Evolutionary conservation across 2,113 vertebrate genomes (phyloP).

Genomic region (Delphinapterus leucas): DNA sequence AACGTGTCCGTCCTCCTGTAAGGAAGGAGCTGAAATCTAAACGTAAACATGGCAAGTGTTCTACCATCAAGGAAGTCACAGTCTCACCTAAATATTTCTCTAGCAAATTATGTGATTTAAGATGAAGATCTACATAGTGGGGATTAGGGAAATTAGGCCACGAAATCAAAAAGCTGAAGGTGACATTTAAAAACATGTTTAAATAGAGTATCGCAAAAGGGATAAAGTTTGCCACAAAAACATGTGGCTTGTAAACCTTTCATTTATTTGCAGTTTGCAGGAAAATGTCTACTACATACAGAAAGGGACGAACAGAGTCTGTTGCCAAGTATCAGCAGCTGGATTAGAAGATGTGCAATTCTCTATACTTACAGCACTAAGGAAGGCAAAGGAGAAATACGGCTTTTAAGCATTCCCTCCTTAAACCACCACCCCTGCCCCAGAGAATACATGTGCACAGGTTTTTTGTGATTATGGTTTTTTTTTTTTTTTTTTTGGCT

Average conservation of each 20-base stretch:
- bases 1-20: background rate
- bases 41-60: background rate
- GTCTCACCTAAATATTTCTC: background rate
- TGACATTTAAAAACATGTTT: background rate
- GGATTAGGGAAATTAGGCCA: background rate
- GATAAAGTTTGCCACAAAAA: conserved; percentile 45
- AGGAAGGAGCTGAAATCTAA: background rate
- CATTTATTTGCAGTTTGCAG: background rate
- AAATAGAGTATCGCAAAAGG: conserved; percentile 20
- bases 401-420: background rate
- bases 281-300: background rate
- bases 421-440: background rate
- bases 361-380: background rate
- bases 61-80: background rate
- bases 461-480: background rate
- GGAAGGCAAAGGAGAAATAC: background rate
- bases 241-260: background rate
- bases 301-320: background rate
- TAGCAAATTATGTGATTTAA: background rate
- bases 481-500: too few relatives aligned
- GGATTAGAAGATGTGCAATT: background rate
- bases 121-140: background rate
- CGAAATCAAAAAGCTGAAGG: background rate
- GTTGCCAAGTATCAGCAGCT: background rate
- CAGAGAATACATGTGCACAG: background rate